A percentile compares a stretch with the other conserved stretches of the same genome.
These are phyloP conservation scores for Amblyteles armatorius DNA, from an alignment of 2,888 invertebrate genomes.

Conservation along the genomic window DNA sequence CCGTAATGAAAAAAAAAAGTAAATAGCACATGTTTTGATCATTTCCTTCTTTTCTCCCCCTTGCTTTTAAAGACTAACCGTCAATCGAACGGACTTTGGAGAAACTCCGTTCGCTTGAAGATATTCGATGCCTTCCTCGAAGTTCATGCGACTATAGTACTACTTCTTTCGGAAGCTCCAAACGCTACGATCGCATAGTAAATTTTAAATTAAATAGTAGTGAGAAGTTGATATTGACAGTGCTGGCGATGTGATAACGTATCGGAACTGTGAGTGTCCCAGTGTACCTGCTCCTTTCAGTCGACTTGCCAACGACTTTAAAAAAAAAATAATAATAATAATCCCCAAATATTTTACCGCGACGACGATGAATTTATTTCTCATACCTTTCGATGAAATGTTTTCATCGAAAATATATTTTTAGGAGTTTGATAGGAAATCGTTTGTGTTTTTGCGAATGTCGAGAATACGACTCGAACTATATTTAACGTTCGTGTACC, in stretches of 20 bases:
- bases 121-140: slow-evolving; percentile 43
- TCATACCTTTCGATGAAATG: background rate
- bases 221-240: slow-evolving; percentile 27
- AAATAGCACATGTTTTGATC: slow-evolving; percentile 60
- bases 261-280: slow-evolving; percentile 13
- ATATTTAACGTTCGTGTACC: background rate
- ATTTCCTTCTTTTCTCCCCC: slow-evolving; percentile 27
- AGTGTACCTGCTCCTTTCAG: background rate
- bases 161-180: slow-evolving; percentile 55
- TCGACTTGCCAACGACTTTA: background rate
- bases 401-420: background rate
- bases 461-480: background rate
- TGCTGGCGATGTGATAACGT: slow-evolving; percentile 18
- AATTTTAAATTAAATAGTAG: slow-evolving; percentile 10
- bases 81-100: background rate
- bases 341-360: background rate
- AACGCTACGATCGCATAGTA: slow-evolving; percentile 42
- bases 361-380: background rate
- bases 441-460: background rate
- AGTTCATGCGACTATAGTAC: slow-evolving; percentile 32
- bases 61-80: slow-evolving; percentile 6
- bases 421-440: no score
- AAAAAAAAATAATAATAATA: background rate
- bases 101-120: slow-evolving; percentile 20
- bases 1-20: slow-evolving; percentile 27